Base-by-base conservation (phyloP, 2,888 invertebrate genomes). In the Chirona hameri region DNA sequence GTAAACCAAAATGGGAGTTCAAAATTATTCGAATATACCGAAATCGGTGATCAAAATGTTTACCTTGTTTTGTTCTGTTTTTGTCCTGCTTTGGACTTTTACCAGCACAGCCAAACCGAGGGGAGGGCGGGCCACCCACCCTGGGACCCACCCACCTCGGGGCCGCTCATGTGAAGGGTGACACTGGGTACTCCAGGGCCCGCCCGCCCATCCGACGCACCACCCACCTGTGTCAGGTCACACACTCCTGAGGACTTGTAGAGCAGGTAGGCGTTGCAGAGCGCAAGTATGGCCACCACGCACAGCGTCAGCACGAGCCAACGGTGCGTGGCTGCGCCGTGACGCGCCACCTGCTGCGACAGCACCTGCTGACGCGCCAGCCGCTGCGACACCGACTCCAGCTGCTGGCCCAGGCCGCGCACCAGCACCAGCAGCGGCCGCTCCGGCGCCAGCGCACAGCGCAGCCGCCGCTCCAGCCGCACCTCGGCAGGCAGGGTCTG, bases 351-450 rank as follows among this genome's bases (percentile, higher is more conserved):
- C 76, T 76, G 76, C 76, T 76, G 76, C 39, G 76, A 15, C 21
- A 76, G 76, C 76, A 21, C 39, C 76, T 76, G 76, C 76, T 76
- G 76, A 5, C 39, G 76, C 21, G 39, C 39, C 76, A 76, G 76
- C 39, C 76, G 76, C 76, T 76, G 76, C 76, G n/a, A 27, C 31
- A 76, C 27, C 18, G 21, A 2, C 21, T 31, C 39, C 76, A 76
- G 76, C 76, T 76, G 76, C 76, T 76, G 76, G 31, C 76, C 76
- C 21, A 76, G 76, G 76, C 76, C 76, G 76, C 76, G 76, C 39
- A 76, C 39, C 76, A 76, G 76, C 18, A 21, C 21, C 21, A 39
- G 24, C 76, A 76, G 76, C 18, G 76, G 76, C 76, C 39, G 76
- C 76, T 76, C 76, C 7, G 76, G 76, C 7, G 76, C 76, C 76